These are phyloP conservation scores for Monarcha castaneiventris DNA, from an alignment of 2,113 vertebrate species.

Conservation along the genomic window DNA sequence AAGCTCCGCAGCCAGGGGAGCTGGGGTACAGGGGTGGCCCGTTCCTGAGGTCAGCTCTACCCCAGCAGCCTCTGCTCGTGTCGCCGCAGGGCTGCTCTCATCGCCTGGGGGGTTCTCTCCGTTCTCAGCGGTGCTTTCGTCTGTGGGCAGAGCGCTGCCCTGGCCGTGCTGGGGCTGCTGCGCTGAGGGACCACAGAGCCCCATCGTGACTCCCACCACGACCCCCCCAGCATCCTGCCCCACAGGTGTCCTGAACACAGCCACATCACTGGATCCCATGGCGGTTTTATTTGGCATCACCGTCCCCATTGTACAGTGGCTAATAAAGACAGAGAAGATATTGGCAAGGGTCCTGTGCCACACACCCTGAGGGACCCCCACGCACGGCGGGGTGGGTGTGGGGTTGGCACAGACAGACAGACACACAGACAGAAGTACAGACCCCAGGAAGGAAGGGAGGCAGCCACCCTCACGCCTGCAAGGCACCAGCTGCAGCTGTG, in stretches of 20 bases:
- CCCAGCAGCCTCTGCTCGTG: not conserved
- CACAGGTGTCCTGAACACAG: accelerated
- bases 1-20: too few relatives aligned
- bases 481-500: not conserved
- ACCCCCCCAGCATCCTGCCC: not conserved
- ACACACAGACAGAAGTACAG: not conserved
- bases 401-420: not conserved
- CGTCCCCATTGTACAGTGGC: not conserved
- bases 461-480: not conserved
- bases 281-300: constrained; percentile 38
- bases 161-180: constrained; percentile 80
- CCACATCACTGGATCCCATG: not conserved
- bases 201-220: accelerated
- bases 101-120: constrained; percentile 82
- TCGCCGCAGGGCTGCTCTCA: constrained; percentile 73
- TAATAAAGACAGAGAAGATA: constrained; percentile 35
- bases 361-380: not conserved
- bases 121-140: constrained; percentile 86
- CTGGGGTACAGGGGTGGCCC: not conserved
- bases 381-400: accelerated
- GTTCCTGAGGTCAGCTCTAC: not conserved
- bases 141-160: constrained; percentile 91
- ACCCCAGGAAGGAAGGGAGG: not conserved
- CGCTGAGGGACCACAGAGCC: not conserved
- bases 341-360: not conserved